Evolutionary conservation across 92 coral and sea anemone genomes (phyloP).

Genomic region (Montipora capitata): DNA sequence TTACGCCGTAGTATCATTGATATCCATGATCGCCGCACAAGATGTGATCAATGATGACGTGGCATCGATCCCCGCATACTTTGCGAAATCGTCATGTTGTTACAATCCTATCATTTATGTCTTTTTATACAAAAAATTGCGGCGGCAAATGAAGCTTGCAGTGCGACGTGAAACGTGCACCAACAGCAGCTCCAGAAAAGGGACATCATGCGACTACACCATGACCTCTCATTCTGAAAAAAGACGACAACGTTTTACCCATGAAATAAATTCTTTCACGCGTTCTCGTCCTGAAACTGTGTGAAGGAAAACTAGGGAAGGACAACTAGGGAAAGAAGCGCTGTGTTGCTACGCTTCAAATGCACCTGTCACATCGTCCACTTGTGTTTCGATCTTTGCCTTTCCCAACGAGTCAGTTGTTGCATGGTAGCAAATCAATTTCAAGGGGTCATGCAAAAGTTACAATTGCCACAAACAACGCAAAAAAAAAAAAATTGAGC

Average conservation of each 20-base stretch:
- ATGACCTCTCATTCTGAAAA: neutral
- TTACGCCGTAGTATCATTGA: slow-evolving; percentile 50
- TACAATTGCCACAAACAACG: too few relatives aligned
- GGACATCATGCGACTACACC: neutral
- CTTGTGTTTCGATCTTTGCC: too few relatives aligned
- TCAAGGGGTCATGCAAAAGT: too few relatives aligned
- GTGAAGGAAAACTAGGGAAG: neutral
- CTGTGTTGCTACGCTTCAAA: too few relatives aligned
- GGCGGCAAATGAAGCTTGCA: neutral
- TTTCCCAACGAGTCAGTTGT: too few relatives aligned
- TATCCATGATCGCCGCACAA: slow-evolving; percentile 36
- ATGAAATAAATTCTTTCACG: neutral
- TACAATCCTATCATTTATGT: slow-evolving; percentile 56
- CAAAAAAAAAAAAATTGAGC: too few relatives aligned
- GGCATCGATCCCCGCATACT: slow-evolving; percentile 50
- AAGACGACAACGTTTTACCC: neutral
- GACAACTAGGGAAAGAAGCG: neutral
- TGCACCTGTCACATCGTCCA: too few relatives aligned
- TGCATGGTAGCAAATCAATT: too few relatives aligned
- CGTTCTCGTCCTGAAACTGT: neutral
- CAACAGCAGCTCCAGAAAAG: slow-evolving; percentile 16
- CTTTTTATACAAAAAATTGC: slow-evolving; percentile 44
- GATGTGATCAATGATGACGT: slow-evolving; percentile 36
- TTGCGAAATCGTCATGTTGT: slow-evolving; percentile 51
- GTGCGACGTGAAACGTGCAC: neutral